A percentile compares a stretch with the other conserved stretches of the same genome.
Conservation (phyloP, 1,140 invertebrate species). For the Harpegnathos saltator region DNA sequence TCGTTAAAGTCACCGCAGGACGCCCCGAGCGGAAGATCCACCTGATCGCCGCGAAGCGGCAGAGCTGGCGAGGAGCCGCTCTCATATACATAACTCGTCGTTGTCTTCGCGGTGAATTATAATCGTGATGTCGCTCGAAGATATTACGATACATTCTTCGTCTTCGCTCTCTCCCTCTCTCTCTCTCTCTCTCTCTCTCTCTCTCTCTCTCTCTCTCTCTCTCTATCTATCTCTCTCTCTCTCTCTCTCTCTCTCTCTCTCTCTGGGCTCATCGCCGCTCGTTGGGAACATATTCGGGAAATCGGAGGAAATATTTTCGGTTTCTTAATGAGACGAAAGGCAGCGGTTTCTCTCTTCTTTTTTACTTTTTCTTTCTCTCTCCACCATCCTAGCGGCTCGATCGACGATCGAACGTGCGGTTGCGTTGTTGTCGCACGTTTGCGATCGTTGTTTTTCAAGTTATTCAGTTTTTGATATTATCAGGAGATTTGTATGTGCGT, state of each 20-base stretch:
- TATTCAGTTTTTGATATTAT: neutral
- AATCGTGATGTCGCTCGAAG: constrained; percentile 25
- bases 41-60: constrained; percentile 33
- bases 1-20: constrained; percentile 80
- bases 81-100: constrained; percentile 37
- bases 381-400: too few species aligned
- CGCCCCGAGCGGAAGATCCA: constrained; percentile 41
- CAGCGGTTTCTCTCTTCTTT: neutral
- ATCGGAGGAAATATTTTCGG: constrained; percentile 2
- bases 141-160: constrained; percentile 23
- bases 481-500: too few species aligned
- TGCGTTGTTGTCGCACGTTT: neutral
- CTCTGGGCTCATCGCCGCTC: constrained; percentile 10
- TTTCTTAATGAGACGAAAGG: neutral
- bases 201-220: too few species aligned
- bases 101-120: constrained; percentile 50
- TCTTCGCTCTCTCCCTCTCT: too few species aligned
- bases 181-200: too few species aligned
- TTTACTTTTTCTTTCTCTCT: too few species aligned
- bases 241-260: too few species aligned
- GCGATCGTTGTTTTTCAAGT: neutral
- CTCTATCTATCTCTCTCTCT: too few species aligned
- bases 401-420: too few species aligned
- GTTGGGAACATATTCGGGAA: constrained; percentile 10
- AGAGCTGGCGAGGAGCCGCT: constrained; percentile 13